A percentile compares a stretch with the other conserved stretches of the same genome.
Evolutionary conservation across 2,888 invertebrate species (phyloP).

Genomic region (Scaptomyza reducta): DNA sequence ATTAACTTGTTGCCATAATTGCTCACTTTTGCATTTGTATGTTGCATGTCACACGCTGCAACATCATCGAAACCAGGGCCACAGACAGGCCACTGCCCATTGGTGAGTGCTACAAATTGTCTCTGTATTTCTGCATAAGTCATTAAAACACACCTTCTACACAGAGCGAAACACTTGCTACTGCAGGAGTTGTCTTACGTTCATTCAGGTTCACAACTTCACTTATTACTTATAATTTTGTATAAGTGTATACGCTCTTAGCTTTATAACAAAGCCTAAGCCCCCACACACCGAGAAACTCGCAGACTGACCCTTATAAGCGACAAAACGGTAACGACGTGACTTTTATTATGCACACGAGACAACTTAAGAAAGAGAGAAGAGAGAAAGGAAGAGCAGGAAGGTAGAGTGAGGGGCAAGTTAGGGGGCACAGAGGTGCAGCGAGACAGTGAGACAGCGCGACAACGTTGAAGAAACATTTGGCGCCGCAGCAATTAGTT

Average conservation of each 20-base stretch:
- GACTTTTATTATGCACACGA: slow-evolving; percentile 72
- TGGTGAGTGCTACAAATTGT: slow-evolving; percentile 45
- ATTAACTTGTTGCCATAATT: slow-evolving; percentile 82
- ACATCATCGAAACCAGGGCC: slow-evolving; percentile 10
- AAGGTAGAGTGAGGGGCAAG: neutral
- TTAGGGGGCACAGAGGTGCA: slow-evolving; percentile 14
- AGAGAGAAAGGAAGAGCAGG: neutral
- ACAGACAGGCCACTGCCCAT: slow-evolving; percentile 24
- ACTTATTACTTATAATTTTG: neutral
- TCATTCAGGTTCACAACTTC: neutral
- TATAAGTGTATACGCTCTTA: slow-evolving; percentile 21
- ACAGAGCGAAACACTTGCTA: neutral
- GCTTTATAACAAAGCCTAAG: slow-evolving; percentile 37
- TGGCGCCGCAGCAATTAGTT: slow-evolving; percentile 78
- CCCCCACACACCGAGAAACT: slow-evolving; percentile 9
- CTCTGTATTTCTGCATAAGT: slow-evolving; percentile 51
- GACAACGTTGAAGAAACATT: slow-evolving; percentile 56
- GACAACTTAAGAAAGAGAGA: slow-evolving; percentile 22
- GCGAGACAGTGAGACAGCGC: slow-evolving; percentile 27
- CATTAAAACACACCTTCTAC: slow-evolving; percentile 48
- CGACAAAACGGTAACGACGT: slow-evolving; percentile 72
- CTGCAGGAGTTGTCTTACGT: neutral
- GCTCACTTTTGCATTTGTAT: slow-evolving; percentile 71
- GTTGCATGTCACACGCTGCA: slow-evolving; percentile 67
- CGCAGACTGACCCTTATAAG: slow-evolving; percentile 56